These are phyloP conservation scores for Macrostomum lignano DNA, from an alignment of 1,140 invertebrate species.

Conservation along the genomic window DNA sequence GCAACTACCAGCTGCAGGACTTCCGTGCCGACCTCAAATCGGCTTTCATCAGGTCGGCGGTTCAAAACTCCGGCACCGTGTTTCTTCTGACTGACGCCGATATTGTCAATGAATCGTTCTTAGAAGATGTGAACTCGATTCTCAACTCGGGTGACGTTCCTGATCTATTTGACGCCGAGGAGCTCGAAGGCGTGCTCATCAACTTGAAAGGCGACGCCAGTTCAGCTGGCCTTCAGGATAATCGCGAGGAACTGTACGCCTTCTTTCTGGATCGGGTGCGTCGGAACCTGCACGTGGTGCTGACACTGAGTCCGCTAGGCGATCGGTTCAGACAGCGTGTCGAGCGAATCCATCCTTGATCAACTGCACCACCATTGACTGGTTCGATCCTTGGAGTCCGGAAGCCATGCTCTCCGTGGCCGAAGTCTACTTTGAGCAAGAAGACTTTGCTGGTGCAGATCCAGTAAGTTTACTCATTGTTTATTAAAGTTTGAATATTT, in stretches of 20 bases:
- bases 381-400: constrained; percentile 24
- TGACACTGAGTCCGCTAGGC: constrained; percentile 32
- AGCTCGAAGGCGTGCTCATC: constrained; percentile 22
- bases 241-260: constrained; percentile 15
- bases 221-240: constrained; percentile 17
- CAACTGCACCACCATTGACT: constrained; percentile 27
- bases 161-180: constrained; percentile 26
- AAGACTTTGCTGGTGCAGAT: too few species aligned
- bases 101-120: constrained; percentile 18
- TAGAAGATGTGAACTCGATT: constrained; percentile 26
- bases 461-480: too few species aligned
- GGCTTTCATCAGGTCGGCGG: constrained; percentile 31
- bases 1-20: constrained; percentile 42
- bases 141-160: constrained; percentile 26
- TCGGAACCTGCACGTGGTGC: constrained; percentile 21
- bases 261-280: constrained; percentile 27
- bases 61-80: constrained; percentile 17
- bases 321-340: constrained; percentile 32
- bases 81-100: constrained; percentile 30
- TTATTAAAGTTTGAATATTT: too few species aligned
- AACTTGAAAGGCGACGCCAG: constrained; percentile 20
- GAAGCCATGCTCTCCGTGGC: constrained; percentile 38
- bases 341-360: constrained; percentile 25
- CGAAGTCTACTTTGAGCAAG: too few species aligned
- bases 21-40: constrained; percentile 46